phyloP scores from a whole-genome alignment of 30 jellyfish, hydroid and myxozoan genomes.

The Rhopilema esculentum region DNA sequence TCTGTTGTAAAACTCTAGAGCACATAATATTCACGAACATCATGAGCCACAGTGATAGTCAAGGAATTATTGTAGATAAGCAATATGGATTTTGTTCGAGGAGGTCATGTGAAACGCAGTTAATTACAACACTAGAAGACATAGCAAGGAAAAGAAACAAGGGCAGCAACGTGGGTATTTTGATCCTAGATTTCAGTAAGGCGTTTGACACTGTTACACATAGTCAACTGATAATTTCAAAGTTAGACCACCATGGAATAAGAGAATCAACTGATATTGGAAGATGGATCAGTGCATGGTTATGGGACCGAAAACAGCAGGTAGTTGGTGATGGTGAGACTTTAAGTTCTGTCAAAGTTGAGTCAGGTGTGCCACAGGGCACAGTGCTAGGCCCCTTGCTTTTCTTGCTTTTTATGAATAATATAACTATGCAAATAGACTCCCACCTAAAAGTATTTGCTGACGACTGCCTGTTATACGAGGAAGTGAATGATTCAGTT shows the following conservation, averaged over 20 bases:
- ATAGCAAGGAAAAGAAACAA: constrained; percentile 69
- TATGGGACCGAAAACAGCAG: constrained; percentile 70
- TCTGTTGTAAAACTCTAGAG: constrained; percentile 49
- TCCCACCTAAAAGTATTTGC: no score
- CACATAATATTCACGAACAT: constrained; percentile 56
- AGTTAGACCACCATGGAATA: constrained; percentile 61
- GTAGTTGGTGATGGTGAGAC: constrained; percentile 71
- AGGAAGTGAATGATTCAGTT: no score
- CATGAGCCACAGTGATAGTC: constrained; percentile 50
- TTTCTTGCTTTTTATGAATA: constrained; percentile 59
- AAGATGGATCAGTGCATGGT: constrained; percentile 67
- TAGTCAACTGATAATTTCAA: constrained; percentile 38
- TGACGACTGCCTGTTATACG: no score
- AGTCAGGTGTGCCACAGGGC: constrained; percentile 75
- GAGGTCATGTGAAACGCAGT: constrained; percentile 71
- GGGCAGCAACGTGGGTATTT: constrained; percentile 68
- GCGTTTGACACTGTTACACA: constrained; percentile 73
- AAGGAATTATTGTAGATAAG: constrained; percentile 56
- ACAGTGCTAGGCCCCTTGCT: constrained; percentile 66
- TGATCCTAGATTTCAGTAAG: constrained; percentile 67
- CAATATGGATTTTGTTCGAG: constrained; percentile 64
- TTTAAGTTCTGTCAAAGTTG: constrained; percentile 61
- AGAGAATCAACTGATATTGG: constrained; percentile 52
- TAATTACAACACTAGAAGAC: constrained; percentile 74
- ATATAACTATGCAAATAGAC: constrained; percentile 26